These are phyloP conservation scores for Myotis planiceps DNA, from an alignment of 2,797 vertebrate species.

Conservation along the genomic window DNA sequence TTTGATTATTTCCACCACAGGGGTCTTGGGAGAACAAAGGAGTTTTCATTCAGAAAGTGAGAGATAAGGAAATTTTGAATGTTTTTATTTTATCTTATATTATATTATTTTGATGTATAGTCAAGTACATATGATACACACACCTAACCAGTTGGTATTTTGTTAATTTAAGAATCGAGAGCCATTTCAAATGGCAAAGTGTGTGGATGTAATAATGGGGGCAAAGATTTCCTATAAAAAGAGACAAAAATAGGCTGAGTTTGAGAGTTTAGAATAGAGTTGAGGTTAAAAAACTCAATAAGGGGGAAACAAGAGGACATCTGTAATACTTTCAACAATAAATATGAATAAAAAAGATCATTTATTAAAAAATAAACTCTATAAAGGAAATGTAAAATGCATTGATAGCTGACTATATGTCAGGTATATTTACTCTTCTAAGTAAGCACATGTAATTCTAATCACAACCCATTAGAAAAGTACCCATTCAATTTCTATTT, in stretches of 20 bases:
- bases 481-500: background rate
- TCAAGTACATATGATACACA: background rate
- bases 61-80: background rate
- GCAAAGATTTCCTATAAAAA: background rate
- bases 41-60: background rate
- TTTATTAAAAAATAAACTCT: background rate
- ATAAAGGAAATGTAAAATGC: background rate
- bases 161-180: background rate
- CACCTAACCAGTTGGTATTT: background rate
- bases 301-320: background rate
- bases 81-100: background rate
- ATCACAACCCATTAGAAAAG: background rate
- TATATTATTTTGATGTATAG: background rate
- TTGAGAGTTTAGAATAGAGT: background rate
- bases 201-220: background rate
- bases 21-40: background rate
- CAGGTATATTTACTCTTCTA: background rate
- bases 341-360: too few species aligned
- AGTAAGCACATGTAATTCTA: background rate
- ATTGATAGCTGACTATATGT: background rate
- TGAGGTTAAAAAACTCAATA: background rate
- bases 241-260: background rate
- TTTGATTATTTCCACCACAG: background rate
- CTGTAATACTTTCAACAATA: too few species aligned
- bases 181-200: background rate